A percentile compares a stretch with the other conserved stretches of the same genome.
These are phyloP conservation scores for Himantopus leucocephalus DNA, from an alignment of 2,113 vertebrate species.

Conservation along the genomic window DNA sequence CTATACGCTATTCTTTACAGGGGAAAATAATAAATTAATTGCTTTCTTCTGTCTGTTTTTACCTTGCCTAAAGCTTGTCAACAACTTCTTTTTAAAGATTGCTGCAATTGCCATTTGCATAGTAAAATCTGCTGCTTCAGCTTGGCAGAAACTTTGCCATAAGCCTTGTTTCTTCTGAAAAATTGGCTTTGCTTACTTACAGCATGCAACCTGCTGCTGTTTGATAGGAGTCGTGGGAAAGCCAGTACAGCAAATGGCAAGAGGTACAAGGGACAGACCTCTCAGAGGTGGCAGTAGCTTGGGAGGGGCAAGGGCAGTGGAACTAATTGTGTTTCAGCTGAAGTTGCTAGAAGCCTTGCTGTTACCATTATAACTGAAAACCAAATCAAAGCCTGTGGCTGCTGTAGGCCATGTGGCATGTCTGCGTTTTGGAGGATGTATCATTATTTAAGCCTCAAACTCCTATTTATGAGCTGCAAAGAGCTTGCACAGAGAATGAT, in stretches of 20 bases:
- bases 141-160: neutral
- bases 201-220: neutral
- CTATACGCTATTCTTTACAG: conserved; percentile 32
- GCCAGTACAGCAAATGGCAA: neutral
- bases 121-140: neutral
- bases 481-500: neutral
- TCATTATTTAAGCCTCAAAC: neutral
- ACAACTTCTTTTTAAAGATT: conserved; percentile 60
- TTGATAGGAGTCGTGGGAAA: neutral
- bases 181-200: neutral
- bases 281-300: neutral
- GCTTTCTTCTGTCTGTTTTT: conserved; percentile 28
- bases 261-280: neutral
- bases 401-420: rapidly evolving
- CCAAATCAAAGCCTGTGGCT: neutral
- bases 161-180: neutral
- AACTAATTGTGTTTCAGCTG: neutral
- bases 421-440: neutral
- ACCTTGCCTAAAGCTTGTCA: conserved; percentile 53
- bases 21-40: conserved; percentile 72
- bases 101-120: conserved; percentile 20
- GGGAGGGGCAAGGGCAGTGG: neutral
- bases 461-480: neutral
- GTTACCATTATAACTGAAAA: neutral
- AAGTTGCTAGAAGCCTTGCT: neutral